Percentiles rank a stretch among this genome's conserved stretches.
Conservation (phyloP, 2,888 invertebrate species). For the Allacma fusca region DNA sequence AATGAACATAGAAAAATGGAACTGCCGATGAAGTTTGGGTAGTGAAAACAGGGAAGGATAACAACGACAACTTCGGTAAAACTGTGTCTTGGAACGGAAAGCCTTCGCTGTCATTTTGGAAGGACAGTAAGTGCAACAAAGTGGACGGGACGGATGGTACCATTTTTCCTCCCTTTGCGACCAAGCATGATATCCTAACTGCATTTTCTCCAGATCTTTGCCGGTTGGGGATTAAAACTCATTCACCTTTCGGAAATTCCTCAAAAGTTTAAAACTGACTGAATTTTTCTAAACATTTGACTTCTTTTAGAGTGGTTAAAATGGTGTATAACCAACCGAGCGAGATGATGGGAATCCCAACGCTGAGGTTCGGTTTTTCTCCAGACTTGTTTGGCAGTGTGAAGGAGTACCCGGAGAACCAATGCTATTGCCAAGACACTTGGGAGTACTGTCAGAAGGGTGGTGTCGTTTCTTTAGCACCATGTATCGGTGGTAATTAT, state of each 20-base stretch:
- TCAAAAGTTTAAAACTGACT: too few species aligned
- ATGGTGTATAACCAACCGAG: slow-evolving; percentile 71
- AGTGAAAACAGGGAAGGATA: slow-evolving; percentile 52
- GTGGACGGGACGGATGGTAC: slow-evolving; percentile 73
- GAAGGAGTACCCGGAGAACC: slow-evolving; percentile 67
- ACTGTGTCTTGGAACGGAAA: slow-evolving; percentile 53
- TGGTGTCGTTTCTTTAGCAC: slow-evolving; percentile 52
- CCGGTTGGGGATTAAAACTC: slow-evolving; percentile 32
- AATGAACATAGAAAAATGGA: slow-evolving; percentile 52
- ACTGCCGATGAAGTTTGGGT: slow-evolving; percentile 58
- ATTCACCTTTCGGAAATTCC: too few species aligned
- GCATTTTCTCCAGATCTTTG: slow-evolving; percentile 62
- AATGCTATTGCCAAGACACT: slow-evolving; percentile 68
- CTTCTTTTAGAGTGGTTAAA: slow-evolving; percentile 69
- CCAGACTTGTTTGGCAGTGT: slow-evolving; percentile 72
- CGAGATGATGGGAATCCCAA: slow-evolving; percentile 74
- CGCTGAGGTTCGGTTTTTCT: slow-evolving; percentile 73
- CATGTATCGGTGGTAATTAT: slow-evolving; percentile 53
- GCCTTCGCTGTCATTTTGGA: slow-evolving; percentile 52
- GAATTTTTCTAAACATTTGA: too few species aligned
- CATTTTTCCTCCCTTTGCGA: slow-evolving; percentile 77
- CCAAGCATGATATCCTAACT: slow-evolving; percentile 72
- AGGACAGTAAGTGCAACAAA: slow-evolving; percentile 49
- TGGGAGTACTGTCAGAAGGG: slow-evolving; percentile 51
- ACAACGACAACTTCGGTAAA: slow-evolving; percentile 49